These are phyloP conservation scores for Heteropelma amictum DNA, from an alignment of 2,888 invertebrate genomes.

Conservation along the genomic window DNA sequence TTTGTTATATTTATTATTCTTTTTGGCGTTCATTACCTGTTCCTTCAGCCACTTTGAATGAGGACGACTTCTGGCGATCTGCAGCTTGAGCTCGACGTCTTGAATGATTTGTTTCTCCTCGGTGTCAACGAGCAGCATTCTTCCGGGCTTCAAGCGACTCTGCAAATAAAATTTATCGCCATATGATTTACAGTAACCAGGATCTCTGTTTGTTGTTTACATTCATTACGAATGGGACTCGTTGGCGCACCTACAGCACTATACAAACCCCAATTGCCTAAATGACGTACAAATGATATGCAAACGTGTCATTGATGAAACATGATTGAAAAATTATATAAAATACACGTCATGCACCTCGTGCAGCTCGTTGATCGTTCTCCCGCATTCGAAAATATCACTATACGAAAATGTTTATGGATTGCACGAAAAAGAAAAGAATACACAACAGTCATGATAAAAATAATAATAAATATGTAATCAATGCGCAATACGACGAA, in stretches of 20 bases:
- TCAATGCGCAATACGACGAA: conserved; percentile 43
- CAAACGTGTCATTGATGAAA: conserved; percentile 69
- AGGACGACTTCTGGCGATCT: conserved; percentile 93
- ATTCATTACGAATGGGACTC: conserved; percentile 65
- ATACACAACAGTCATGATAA: conserved; percentile 23
- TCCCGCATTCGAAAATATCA: conserved; percentile 58
- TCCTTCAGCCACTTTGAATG: conserved; percentile 94
- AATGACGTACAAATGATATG: conserved; percentile 62
- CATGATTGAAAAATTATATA: conserved; percentile 72
- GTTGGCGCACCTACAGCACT: conserved; percentile 73
- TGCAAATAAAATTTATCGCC: conserved; percentile 77
- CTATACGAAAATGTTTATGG: conserved; percentile 54
- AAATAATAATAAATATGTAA: conserved; percentile 57
- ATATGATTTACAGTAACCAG: conserved; percentile 66
- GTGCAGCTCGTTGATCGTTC: conserved; percentile 51
- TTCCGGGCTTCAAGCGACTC: conserved; percentile 98
- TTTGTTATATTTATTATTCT: too few relatives aligned
- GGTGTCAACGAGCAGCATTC: conserved; percentile 98
- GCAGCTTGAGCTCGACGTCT: conserved; percentile 94
- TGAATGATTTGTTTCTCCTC: conserved; percentile 92
- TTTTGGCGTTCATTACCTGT: conserved; percentile 85
- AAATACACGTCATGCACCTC: conserved; percentile 69
- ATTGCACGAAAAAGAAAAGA: conserved; percentile 52
- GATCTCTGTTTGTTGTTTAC: conserved; percentile 58
- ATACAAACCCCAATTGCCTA: conserved; percentile 75